Percentiles rank a stretch among this genome's conserved stretches.
phyloP scores from a whole-genome alignment of 2,797 vertebrate species.

The Rhodeus uyekii region DNA sequence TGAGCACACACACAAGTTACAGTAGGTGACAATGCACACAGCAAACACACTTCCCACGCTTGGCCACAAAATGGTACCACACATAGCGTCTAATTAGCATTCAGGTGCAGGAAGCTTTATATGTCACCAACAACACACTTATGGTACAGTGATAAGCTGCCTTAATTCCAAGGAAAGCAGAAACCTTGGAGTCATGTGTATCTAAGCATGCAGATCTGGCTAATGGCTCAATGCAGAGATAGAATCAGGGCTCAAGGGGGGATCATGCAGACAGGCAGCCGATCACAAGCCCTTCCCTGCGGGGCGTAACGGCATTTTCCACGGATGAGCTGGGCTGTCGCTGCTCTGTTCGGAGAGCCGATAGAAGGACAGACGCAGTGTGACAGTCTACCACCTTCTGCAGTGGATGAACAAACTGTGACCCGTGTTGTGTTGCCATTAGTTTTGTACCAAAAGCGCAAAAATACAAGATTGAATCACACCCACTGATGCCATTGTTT shows the following conservation, averaged over 20 bases:
- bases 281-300: conserved; percentile 67
- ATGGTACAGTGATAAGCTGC: conserved; percentile 43
- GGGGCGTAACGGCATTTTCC: conserved; percentile 73
- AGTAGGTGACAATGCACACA: conserved; percentile 29
- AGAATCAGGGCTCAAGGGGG: conserved; percentile 51
- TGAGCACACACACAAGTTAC: conserved; percentile 29
- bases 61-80: background rate
- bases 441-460: conserved; percentile 27
- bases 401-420: conserved; percentile 48
- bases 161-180: conserved; percentile 49
- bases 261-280: conserved; percentile 49
- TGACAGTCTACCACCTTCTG: conserved; percentile 72
- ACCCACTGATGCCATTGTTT: background rate
- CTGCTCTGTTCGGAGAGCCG: conserved; percentile 68
- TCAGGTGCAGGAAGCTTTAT: conserved; percentile 30
- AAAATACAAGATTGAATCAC: background rate
- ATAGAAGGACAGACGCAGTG: conserved; percentile 66
- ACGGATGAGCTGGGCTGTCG: conserved; percentile 75
- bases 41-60: conserved; percentile 28
- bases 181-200: conserved; percentile 49
- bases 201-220: conserved; percentile 56
- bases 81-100: conserved; percentile 27
- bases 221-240: conserved; percentile 57
- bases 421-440: conserved; percentile 49
- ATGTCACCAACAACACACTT: conserved; percentile 36